Base-by-base conservation (phyloP, 2,888 invertebrate genomes). In the Drosophila vallismaia region DNA sequence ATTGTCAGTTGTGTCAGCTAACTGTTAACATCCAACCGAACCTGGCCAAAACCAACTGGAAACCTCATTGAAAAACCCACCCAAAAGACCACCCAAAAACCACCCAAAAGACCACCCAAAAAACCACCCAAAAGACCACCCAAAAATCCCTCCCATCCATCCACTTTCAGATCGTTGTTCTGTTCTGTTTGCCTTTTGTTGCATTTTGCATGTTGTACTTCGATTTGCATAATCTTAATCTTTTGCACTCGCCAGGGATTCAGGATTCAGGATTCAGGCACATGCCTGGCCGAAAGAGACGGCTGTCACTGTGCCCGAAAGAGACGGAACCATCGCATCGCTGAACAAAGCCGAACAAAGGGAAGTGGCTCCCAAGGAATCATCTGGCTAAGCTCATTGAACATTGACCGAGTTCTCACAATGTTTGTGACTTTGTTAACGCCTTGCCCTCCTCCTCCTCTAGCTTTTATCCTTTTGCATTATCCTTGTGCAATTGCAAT, bases 151-250 rank as follows among this genome's bases (percentile, higher is more conserved):
- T 3, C 31, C 33, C 19, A 9, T 14, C 29, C 33, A 10, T 33
- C 49, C 49, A 19, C 49, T 49, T 5, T 19, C 33, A 19, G 49
- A 14, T 31, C 40, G 12, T 33, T 10, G 52, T 9, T 53, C 40
- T 33, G 28, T 26, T 12, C 48, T 73, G 71, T 71, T 77, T 76
- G 74, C 74, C 79, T 74, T 86, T 74, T 76, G 86, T 79, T 86
- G 80, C 80, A 81, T 82, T 79, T 76, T 85, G 86, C 83, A 82
- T 82, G 72, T 86, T 79, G 79, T 85, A 74, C 79, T 63, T 78
- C 63, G 83, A 86, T 81, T 81, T 86, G 77, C 81, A 81, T 81
- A 81, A 81, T 81, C 81, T 83, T 74, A 83, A 86, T 75, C 73
- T 77, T 79, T 72, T 77, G 83, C 83, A 79, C 83, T 81, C 75